phyloP scores from a whole-genome alignment of 2,797 vertebrate genomes.

The Cyclura pinguis region DNA sequence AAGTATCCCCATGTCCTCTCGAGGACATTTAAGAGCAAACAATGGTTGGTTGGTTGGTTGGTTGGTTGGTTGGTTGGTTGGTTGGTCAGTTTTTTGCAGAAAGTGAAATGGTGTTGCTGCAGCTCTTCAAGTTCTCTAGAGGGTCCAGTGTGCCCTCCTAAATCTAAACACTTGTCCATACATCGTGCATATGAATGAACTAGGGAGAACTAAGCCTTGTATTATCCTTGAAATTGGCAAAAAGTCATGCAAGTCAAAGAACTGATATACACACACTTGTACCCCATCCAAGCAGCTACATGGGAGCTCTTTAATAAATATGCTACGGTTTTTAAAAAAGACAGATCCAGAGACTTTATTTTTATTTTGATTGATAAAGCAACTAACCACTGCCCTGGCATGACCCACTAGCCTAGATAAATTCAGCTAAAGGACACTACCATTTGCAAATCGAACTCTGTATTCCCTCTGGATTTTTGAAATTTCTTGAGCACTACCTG shows the following conservation, averaged over 20 bases:
- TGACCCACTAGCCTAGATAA: not conserved
- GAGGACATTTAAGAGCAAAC: too few relatives aligned
- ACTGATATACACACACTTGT: not conserved
- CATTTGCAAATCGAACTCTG: not conserved
- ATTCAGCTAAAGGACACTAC: not conserved
- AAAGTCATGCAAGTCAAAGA: not conserved
- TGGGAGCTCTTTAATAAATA: slow-evolving; percentile 74
- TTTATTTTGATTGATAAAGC: not conserved
- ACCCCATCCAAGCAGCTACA: not conserved
- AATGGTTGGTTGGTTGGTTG: too few relatives aligned
- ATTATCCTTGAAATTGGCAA: not conserved
- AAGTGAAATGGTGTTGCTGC: too few relatives aligned
- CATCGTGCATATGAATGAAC: too few relatives aligned
- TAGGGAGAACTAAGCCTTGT: too few relatives aligned
- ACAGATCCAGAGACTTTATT: not conserved
- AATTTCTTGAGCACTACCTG: not conserved
- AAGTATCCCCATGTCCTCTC: too few relatives aligned
- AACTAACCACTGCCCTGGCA: not conserved
- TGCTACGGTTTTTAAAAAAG: slow-evolving; percentile 76
- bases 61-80: too few relatives aligned
- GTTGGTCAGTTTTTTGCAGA: too few relatives aligned
- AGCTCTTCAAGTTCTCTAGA: too few relatives aligned
- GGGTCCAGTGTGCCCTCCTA: too few relatives aligned
- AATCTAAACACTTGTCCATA: too few relatives aligned
- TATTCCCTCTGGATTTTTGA: not conserved